Evolutionary conservation across 1,140 invertebrate species (phyloP).

Genomic region (Venturia canescens): DNA sequence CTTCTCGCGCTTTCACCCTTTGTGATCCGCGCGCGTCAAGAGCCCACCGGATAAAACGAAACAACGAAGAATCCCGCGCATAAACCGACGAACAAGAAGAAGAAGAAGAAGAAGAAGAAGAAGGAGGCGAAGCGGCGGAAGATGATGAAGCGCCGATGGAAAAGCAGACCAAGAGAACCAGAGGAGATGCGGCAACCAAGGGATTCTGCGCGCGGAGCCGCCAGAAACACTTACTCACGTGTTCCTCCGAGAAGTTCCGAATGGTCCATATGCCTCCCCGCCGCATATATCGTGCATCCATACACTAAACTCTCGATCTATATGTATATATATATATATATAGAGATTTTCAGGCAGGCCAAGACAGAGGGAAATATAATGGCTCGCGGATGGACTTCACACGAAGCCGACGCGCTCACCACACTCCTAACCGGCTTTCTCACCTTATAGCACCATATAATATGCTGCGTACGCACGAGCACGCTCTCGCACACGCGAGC

Average conservation of each 20-base stretch:
- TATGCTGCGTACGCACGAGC: no score
- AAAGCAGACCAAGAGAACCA: constrained; percentile 28
- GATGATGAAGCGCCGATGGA: constrained; percentile 43
- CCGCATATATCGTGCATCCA: constrained; percentile 50
- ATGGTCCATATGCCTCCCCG: no score
- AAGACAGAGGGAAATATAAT: constrained; percentile 70
- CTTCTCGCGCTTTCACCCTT: constrained; percentile 38
- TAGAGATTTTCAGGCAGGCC: constrained; percentile 67
- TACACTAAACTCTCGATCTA: no score
- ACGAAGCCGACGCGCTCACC: constrained; percentile 71
- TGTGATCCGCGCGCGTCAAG: constrained; percentile 10
- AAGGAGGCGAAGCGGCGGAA: constrained; percentile 51
- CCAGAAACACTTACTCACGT: constrained; percentile 36
- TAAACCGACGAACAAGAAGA: constrained; percentile 46
- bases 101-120: constrained; percentile 45
- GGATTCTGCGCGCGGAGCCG: constrained; percentile 23
- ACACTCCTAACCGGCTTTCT: constrained; percentile 1
- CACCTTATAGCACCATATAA: constrained; percentile 3
- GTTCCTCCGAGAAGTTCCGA: constrained; percentile 17
- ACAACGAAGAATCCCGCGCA: no score
- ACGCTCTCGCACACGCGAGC: no score
- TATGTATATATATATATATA: constrained; percentile 51
- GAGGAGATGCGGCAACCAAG: constrained; percentile 25
- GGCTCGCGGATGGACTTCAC: constrained; percentile 75
- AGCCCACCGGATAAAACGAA: constrained; percentile 16